Conservation (phyloP, 1,140 invertebrate species). For the Eupeodes corollae region DNA sequence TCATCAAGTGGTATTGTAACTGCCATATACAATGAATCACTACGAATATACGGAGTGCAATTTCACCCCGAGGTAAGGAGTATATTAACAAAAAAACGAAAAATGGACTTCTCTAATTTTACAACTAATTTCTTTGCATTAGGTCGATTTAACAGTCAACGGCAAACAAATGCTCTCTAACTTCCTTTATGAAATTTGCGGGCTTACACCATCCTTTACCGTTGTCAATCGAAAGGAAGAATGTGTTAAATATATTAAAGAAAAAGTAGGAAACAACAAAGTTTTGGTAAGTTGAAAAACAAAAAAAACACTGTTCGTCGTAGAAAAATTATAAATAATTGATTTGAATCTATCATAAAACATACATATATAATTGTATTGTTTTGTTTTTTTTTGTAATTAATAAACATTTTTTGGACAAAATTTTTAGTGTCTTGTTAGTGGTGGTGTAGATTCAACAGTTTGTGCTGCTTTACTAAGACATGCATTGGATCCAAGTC, state of each 20-base stretch:
- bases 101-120: background rate
- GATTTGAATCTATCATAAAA: too few species aligned
- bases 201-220: slow-evolving; percentile 78
- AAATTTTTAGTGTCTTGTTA: slow-evolving; percentile 66
- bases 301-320: background rate
- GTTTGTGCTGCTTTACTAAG: slow-evolving; percentile 92
- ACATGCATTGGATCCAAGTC: slow-evolving; percentile 77
- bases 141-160: slow-evolving; percentile 86
- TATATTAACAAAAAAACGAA: slow-evolving; percentile 3
- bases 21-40: slow-evolving; percentile 84
- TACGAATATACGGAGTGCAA: slow-evolving; percentile 90
- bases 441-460: slow-evolving; percentile 96
- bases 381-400: slow-evolving; percentile 1
- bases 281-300: slow-evolving; percentile 63
- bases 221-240: slow-evolving; percentile 77
- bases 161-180: slow-evolving; percentile 88
- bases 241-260: slow-evolving; percentile 87
- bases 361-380: too few species aligned
- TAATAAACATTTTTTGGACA: slow-evolving; percentile 1
- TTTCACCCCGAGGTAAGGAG: slow-evolving; percentile 81
- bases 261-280: slow-evolving; percentile 84
- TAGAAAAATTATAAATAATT: slow-evolving; percentile 1
- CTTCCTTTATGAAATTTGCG: slow-evolving; percentile 86
- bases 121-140: background rate
- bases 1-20: slow-evolving; percentile 72